These are phyloP conservation scores for Pteria penguin DNA, from an alignment of 2,888 invertebrate species.

Conservation along the genomic window DNA sequence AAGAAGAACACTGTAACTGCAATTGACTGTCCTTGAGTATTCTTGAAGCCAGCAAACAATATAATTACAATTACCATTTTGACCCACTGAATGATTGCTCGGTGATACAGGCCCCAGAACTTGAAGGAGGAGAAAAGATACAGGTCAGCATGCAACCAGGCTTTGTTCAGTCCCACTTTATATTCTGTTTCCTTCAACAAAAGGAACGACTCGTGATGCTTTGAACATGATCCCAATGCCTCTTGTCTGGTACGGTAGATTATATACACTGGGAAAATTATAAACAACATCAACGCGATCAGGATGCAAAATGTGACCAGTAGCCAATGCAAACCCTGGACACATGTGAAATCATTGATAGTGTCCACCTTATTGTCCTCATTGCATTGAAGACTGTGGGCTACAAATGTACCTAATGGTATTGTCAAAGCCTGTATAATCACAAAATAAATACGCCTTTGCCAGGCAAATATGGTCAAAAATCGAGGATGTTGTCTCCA, in stretches of 20 bases:
- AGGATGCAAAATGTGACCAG: slow-evolving; percentile 62
- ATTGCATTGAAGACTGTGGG: slow-evolving; percentile 71
- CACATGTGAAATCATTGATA: slow-evolving; percentile 66
- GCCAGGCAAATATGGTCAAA: slow-evolving; percentile 66
- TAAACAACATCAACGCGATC: slow-evolving; percentile 58
- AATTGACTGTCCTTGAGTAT: slow-evolving; percentile 63
- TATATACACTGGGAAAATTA: slow-evolving; percentile 69
- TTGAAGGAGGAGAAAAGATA: slow-evolving; percentile 75
- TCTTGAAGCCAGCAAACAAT: slow-evolving; percentile 63
- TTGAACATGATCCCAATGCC: slow-evolving; percentile 60
- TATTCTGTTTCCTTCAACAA: slow-evolving; percentile 76
- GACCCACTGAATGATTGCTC: slow-evolving; percentile 62
- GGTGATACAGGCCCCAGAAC: slow-evolving; percentile 66
- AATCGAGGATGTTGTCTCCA: slow-evolving; percentile 60
- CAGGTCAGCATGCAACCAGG: slow-evolving; percentile 70
- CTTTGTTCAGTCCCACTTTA: slow-evolving; percentile 72
- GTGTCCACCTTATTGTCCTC: slow-evolving; percentile 61
- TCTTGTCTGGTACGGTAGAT: slow-evolving; percentile 64
- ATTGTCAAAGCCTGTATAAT: slow-evolving; percentile 67
- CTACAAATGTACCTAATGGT: slow-evolving; percentile 68
- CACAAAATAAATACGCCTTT: slow-evolving; percentile 65
- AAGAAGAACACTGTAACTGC: slow-evolving; percentile 56
- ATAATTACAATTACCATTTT: slow-evolving; percentile 65
- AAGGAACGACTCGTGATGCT: slow-evolving; percentile 73
- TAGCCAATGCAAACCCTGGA: slow-evolving; percentile 66